Evolutionary conservation across 1,140 invertebrate species (phyloP).

Genomic region (Leptonema lineaticorne): DNA sequence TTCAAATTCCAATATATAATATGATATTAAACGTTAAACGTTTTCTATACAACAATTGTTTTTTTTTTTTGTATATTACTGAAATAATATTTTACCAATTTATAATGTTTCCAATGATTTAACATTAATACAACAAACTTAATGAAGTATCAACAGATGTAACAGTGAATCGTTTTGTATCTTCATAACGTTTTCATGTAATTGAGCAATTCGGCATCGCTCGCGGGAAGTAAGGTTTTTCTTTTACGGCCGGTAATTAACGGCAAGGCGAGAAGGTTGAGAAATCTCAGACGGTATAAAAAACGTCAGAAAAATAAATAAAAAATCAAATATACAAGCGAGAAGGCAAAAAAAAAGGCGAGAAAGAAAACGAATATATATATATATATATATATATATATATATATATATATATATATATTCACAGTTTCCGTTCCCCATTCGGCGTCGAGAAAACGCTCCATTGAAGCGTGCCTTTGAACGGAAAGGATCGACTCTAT

Average conservation of each 20-base stretch:
- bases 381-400: too few species aligned
- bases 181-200: conserved; percentile 7
- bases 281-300: not conserved
- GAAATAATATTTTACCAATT: too few species aligned
- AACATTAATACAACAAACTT: too few species aligned
- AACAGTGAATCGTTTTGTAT: too few species aligned
- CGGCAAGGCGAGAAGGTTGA: conserved; percentile 7
- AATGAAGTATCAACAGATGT: too few species aligned
- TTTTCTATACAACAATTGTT: too few species aligned
- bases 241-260: conserved; percentile 11
- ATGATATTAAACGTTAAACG: too few species aligned
- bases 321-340: not conserved
- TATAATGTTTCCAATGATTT: too few species aligned
- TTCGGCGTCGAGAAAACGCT: conserved; percentile 21
- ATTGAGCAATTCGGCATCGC: conserved; percentile 4
- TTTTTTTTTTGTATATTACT: too few species aligned
- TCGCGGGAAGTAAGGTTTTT: conserved; percentile 13
- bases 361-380: not conserved
- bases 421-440: conserved; percentile 25
- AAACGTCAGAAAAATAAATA: too few species aligned
- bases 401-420: too few species aligned
- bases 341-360: not conserved
- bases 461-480: conserved; percentile 22
- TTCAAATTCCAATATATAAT: too few species aligned
- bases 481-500: conserved; percentile 7